Percentiles rank a stretch among this genome's conserved stretches.
Conservation (phyloP, 2,888 invertebrate species). For the Tryphoninae sp. region DNA sequence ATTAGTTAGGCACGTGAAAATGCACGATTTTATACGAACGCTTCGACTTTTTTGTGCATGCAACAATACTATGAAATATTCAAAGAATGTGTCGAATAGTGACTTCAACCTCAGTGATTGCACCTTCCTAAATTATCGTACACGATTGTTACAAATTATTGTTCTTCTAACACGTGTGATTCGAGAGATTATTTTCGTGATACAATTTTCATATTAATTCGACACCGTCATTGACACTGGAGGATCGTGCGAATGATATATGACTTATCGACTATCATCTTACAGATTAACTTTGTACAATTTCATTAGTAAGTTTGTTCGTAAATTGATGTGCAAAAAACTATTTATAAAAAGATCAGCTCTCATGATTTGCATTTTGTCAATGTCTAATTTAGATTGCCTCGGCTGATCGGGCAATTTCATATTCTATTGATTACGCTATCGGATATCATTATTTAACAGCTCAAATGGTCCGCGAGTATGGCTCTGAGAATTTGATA, state of each 20-base stretch:
- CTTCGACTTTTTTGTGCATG: constrained; percentile 33
- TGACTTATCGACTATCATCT: constrained; percentile 29
- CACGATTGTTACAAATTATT: background rate
- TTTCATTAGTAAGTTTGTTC: constrained; percentile 29
- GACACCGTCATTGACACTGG: background rate
- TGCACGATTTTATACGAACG: constrained; percentile 9
- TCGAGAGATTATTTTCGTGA: background rate
- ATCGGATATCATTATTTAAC: constrained; percentile 4
- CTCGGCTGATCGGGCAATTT: constrained; percentile 19
- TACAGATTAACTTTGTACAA: constrained; percentile 52
- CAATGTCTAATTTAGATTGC: background rate
- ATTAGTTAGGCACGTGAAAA: background rate
- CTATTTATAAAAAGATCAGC: constrained; percentile 1
- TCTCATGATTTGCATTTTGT: background rate
- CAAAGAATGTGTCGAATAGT: background rate
- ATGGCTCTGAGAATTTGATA: constrained; percentile 12
- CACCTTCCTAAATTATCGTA: background rate
- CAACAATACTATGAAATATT: background rate
- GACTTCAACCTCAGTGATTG: background rate
- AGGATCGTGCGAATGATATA: constrained; percentile 2
- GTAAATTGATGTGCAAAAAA: background rate
- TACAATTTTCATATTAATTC: background rate
- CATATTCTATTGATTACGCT: constrained; percentile 19
- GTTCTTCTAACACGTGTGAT: background rate
- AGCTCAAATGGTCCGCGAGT: constrained; percentile 13